phyloP scores from a whole-genome alignment of 2,888 invertebrate species.

The Eupelmus urozonus region DNA sequence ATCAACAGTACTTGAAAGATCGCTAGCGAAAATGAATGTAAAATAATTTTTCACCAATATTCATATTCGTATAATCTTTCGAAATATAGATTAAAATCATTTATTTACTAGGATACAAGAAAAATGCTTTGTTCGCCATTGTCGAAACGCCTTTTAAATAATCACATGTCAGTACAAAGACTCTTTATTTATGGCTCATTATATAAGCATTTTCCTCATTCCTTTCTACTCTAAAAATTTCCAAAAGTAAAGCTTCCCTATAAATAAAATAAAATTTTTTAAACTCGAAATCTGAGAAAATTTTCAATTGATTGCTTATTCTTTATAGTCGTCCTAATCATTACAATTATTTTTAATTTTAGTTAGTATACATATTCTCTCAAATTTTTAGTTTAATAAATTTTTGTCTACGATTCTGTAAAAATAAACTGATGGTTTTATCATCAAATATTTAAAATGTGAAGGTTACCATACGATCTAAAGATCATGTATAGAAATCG shows the following conservation, averaged over 20 bases:
- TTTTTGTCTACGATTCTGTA: not conserved
- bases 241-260: not conserved
- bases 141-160: not conserved
- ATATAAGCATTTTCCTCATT: not conserved
- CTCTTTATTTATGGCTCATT: not conserved
- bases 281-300: not conserved
- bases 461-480: too few species aligned
- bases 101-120: too few species aligned
- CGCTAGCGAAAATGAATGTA: not conserved
- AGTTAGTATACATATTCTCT: constrained; percentile 26
- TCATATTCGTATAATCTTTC: not conserved
- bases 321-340: not conserved
- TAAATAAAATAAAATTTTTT: not conserved
- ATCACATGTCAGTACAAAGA: not conserved
- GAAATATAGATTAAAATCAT: not conserved
- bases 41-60: not conserved
- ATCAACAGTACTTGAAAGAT: not conserved
- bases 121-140: not conserved
- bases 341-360: constrained; percentile 1
- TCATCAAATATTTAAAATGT: too few species aligned
- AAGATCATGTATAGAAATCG: too few species aligned
- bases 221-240: not conserved
- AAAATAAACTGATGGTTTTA: not conserved
- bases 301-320: not conserved
- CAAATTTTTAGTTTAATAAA: not conserved